Base-by-base conservation (phyloP, 2,113 vertebrate genomes). In the Ovibos moschatus region DNA sequence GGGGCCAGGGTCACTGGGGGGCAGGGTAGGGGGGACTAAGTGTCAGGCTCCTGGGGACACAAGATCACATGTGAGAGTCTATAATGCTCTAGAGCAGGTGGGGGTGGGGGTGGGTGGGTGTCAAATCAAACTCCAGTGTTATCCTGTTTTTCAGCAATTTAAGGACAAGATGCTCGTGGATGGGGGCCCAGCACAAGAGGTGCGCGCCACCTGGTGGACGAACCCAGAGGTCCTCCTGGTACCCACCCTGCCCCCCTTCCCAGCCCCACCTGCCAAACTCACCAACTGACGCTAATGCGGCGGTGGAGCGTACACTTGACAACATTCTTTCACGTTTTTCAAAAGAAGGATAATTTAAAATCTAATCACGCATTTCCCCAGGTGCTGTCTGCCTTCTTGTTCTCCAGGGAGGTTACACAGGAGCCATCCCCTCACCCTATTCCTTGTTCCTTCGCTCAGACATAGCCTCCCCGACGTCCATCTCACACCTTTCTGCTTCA, bases 181-280 rank as follows among this genome's bases (percentile, higher is more conserved):
- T 6, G 40, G 36, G 21, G 94, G 47, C n/a, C 13, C 64, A 87
- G 81, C 60, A 60, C 50, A 36, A 88, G 95, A 79, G 79, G 40
- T 50, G 92, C 94, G 95, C 45, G 84, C 96, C 97, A 84, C 60
- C 97, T 98, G 36, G 91, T 94, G 93, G 96, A 43, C 3, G 64
- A 50, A 30, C 50, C 57, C 11, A 1, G 3, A 1, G 51, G n/a
- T 7, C 13, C 57, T 10, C 8, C 0, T 21, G 13, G 57, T 11
- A 7, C 25, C 27, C 13, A 19, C 16, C 13, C 28, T 25, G 3
- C 19, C 10, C 19, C 10, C 15, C 23, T 57, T 50, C 64, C n/a
- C 27, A 8, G 25, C 30, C 79, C 14, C 45, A 19, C 2, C 67
- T 5, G 14, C 71, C 30, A 47, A 45, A 62, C 25, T 28, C 57